A percentile compares a stretch with the other conserved stretches of the same genome.
These are phyloP conservation scores for Periophthalmus modestus DNA, from an alignment of 2,113 vertebrate genomes.

Conservation along the genomic window DNA sequence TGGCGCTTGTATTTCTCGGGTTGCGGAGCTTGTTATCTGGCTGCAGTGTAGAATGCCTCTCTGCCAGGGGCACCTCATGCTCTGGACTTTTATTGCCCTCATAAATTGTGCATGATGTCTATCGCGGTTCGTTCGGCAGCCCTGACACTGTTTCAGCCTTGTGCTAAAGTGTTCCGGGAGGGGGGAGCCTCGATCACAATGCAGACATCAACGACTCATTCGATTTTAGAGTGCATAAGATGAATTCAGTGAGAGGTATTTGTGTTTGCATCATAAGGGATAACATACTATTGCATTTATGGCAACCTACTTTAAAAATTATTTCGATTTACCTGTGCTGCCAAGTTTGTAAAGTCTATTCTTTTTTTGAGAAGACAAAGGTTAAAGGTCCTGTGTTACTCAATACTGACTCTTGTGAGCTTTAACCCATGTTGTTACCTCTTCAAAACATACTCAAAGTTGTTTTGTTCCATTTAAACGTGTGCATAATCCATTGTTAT, in stretches of 20 bases:
- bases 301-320: too few species aligned
- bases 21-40: slow-evolving; percentile 46
- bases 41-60: slow-evolving; percentile 22
- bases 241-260: neutral
- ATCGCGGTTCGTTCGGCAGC: slow-evolving; percentile 28
- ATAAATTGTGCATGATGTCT: slow-evolving; percentile 63
- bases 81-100: slow-evolving; percentile 54
- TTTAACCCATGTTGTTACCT: too few species aligned
- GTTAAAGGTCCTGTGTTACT: too few species aligned
- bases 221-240: neutral
- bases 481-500: too few species aligned
- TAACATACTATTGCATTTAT: too few species aligned
- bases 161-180: neutral
- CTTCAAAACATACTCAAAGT: too few species aligned
- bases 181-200: neutral
- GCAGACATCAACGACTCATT: neutral
- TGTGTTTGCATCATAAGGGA: too few species aligned
- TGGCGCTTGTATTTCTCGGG: slow-evolving; percentile 17
- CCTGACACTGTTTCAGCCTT: slow-evolving; percentile 16
- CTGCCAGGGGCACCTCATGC: slow-evolving; percentile 32
- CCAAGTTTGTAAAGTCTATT: too few species aligned
- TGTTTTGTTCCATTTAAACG: too few species aligned
- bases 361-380: too few species aligned
- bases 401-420: too few species aligned
- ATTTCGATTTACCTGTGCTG: too few species aligned